Base-by-base conservation (phyloP, 2,113 vertebrate genomes). In the Stictonetta naevosa region DNA sequence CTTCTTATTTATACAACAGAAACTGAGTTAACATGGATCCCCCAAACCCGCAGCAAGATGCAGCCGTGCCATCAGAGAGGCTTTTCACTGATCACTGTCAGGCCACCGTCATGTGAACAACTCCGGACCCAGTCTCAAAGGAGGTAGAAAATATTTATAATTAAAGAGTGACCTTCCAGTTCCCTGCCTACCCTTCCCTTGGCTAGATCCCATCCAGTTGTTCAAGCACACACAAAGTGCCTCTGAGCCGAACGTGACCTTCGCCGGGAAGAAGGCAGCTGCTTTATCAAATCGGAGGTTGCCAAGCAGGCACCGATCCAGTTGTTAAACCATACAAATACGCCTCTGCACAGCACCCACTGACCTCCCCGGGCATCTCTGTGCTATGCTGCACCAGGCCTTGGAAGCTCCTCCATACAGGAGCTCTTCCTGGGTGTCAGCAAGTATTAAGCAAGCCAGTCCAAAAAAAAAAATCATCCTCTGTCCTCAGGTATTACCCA, bases 261-360 rank as follows among this genome's bases (percentile, higher is more conserved):
- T 85, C 92, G 44, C 78, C 87, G 86, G 92, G 81, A 94, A 95
- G 84, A 40, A 71, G 76, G 69, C 93, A 95, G 93, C 71, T 80
- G 92, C 68, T 86, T 44, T 15, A 80, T 64, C 62, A 64, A n/a
- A 88, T 31, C 60, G 60, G 76, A 60, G 90, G 48, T 62, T 84
- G 58, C 17, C 69, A 53, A 21, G 44, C 88, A 75, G 91, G 52
- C 91, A 81, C 66, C 4, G 6, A 84, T 72, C 58, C 84, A 82
- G 73, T 2, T 4, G 23, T 52, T 88, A 73, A 84, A 84, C 62
- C 86, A 76, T 15, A 62, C 76, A 90, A 88, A 79, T 23, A 29
- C 34, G 75, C 36, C 79, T 56, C 34, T 44, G 18, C 29, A 22
- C 0, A 48, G 77, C 52, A 83, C 13, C 72, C 68, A 48, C 31